Base-by-base conservation (phyloP, 2,113 vertebrate species). In the Odocoileus virginianus region DNA sequence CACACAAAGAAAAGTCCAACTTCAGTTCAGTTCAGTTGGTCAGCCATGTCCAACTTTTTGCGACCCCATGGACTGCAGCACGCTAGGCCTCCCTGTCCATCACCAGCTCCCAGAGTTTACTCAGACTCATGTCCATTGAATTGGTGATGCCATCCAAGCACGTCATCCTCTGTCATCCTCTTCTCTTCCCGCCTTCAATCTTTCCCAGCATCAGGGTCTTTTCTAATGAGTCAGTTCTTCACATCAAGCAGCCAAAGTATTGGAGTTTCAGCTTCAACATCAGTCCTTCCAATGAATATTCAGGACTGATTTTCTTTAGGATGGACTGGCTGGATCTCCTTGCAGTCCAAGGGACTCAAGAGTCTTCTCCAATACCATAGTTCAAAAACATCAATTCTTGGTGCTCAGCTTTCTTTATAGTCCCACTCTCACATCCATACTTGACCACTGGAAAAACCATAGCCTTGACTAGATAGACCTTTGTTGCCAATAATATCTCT, bases 401-500 rank as follows among this genome's bases (percentile, higher is more conserved):
- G 60, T 0, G 0, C 13, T 61, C 28, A 61, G 13, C 13, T 30
- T 64, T 64, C 30, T 64, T 64, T n/a, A 64, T n/a, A 64, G 61
- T n/a, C 7, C 33, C 17, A 9, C 61, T 33, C 15, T 67, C 7
- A 19, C 33, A n/a, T 67, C 33, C 61, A n/a, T 67, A 67, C 61
- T n/a, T 67, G 61, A 67, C 16, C n/a, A n/a, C 33, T 9, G 33
- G 33, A 67, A n/a, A n/a, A n/a, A 67, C 16, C 30, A 17, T 17
- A n/a, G 7, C 33, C 61, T 64, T 67, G 61, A 67, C 33, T 19
- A 67, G 61, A 67, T 9, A 33, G 33, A n/a, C 7, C 33, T 67
- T 67, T n/a, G 61, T 67, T n/a, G 33, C 4, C 7, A n/a, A n/a
- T n/a, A 67, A 67, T 0, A 0, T 19, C 33, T 67, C 33, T 67